Percentiles rank a stretch among this genome's conserved stretches.
Evolutionary conservation across 2,797 vertebrate genomes (phyloP).

Genomic region (Propithecus perrieri): DNA sequence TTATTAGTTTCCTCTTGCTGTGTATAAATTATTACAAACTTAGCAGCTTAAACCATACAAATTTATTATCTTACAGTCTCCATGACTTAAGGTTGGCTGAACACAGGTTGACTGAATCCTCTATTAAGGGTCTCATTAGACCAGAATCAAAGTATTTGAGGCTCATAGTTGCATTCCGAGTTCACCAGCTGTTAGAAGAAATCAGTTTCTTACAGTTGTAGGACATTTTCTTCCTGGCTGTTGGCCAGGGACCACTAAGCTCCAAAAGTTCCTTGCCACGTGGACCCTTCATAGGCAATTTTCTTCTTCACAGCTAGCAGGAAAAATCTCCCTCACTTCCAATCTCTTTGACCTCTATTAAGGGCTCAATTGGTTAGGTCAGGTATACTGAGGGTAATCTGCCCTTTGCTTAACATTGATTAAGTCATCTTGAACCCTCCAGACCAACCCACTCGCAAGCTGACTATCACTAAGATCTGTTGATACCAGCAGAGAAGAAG

Average conservation of each 20-base stretch:
- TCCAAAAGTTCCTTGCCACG: neutral
- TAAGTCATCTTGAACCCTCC: neutral
- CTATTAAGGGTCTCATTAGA: neutral
- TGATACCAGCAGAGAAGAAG: neutral
- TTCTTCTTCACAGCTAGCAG: neutral
- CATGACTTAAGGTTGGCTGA: neutral
- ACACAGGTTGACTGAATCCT: neutral
- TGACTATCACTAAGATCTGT: neutral
- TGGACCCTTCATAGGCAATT: neutral
- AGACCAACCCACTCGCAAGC: neutral
- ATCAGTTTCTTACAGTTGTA: neutral
- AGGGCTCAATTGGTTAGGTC: neutral
- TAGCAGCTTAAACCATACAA: neutral
- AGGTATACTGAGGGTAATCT: too few species aligned
- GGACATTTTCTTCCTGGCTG: neutral
- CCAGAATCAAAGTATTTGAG: neutral
- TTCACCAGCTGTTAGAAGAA: neutral
- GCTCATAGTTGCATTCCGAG: neutral
- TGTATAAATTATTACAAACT: neutral
- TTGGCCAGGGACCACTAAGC: neutral
- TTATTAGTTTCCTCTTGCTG: neutral
- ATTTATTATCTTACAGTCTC: neutral
- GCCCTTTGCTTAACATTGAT: neutral
- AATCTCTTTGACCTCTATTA: neutral
- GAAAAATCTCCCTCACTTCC: neutral